A percentile compares a stretch with the other conserved stretches of the same genome.
phyloP scores from a whole-genome alignment of 2,113 vertebrate genomes.

The Edolisoma coerulescens region DNA sequence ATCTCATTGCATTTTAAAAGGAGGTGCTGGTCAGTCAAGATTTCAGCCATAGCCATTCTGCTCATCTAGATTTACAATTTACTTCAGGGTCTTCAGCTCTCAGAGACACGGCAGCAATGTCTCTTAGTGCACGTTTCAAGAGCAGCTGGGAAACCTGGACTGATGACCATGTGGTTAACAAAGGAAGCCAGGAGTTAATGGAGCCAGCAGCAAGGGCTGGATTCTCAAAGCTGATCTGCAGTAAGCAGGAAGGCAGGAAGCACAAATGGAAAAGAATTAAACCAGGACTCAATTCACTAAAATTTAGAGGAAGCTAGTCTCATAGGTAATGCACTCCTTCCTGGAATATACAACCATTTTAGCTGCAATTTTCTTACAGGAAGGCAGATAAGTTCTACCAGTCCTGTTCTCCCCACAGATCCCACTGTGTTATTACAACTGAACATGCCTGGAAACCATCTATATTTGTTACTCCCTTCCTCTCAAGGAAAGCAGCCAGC shows the following conservation, averaged over 20 bases:
- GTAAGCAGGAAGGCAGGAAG: conserved; percentile 48
- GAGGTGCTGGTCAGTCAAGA: not conserved
- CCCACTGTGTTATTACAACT: not conserved
- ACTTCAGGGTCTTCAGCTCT: not conserved
- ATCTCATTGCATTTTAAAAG: not conserved
- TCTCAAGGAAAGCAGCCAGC: not conserved
- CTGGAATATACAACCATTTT: conserved; percentile 26
- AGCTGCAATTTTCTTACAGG: not conserved
- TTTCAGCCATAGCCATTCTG: not conserved
- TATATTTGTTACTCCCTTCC: not conserved
- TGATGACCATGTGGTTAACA: not conserved
- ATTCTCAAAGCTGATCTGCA: not conserved
- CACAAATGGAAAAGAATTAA: conserved; percentile 38
- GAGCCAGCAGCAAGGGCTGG: not conserved
- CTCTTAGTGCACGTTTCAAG: not conserved
- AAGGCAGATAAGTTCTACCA: not conserved
- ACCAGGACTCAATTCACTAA: not conserved
- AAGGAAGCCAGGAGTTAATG: not conserved
- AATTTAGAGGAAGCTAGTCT: conserved; percentile 9
- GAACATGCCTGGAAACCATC: not conserved
- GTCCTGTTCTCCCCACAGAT: not conserved
- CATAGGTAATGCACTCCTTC: not conserved
- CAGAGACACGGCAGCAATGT: not conserved
- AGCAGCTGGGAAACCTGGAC: conserved; percentile 35
- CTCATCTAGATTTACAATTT: not conserved